Percentiles rank a stretch among this genome's conserved stretches.
phyloP scores from a whole-genome alignment of 2,797 vertebrate genomes.

The Cossypha polioptera region DNA sequence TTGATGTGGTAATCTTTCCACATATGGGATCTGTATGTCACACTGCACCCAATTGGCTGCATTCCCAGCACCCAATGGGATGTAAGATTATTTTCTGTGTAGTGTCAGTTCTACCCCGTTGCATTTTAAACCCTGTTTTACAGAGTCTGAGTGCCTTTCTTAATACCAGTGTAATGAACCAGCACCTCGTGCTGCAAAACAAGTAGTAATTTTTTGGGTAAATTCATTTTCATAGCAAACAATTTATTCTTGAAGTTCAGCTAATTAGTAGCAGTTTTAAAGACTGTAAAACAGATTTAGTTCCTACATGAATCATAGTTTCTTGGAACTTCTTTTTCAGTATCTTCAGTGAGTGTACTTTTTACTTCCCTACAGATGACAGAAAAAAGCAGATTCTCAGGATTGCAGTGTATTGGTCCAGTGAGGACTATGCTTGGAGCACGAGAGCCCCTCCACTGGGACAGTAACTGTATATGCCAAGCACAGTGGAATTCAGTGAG shows the following conservation, averaged over 20 bases:
- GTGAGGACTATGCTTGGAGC: neutral
- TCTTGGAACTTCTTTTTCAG: neutral
- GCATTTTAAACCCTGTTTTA: neutral
- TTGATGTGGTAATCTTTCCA: neutral
- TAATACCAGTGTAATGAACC: neutral
- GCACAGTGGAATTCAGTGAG: neutral
- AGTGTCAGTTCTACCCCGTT: neutral
- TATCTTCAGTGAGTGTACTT: neutral
- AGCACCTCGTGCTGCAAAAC: neutral
- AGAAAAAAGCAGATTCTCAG: neutral
- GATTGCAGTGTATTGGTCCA: neutral
- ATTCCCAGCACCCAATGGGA: accelerated
- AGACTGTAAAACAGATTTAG: neutral
- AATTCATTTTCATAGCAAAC: neutral
- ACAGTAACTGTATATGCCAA: neutral
- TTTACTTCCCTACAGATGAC: neutral
- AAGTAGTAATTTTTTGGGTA: neutral
- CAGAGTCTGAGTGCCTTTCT: neutral
- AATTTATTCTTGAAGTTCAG: neutral
- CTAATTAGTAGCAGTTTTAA: neutral
- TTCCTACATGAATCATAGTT: neutral
- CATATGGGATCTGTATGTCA: neutral
- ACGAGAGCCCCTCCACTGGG: accelerated
- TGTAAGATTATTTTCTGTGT: neutral
- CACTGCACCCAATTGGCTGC: neutral